Base-by-base conservation (phyloP, 2,888 invertebrate genomes). In the Caenorhabditis zanzibari region DNA sequence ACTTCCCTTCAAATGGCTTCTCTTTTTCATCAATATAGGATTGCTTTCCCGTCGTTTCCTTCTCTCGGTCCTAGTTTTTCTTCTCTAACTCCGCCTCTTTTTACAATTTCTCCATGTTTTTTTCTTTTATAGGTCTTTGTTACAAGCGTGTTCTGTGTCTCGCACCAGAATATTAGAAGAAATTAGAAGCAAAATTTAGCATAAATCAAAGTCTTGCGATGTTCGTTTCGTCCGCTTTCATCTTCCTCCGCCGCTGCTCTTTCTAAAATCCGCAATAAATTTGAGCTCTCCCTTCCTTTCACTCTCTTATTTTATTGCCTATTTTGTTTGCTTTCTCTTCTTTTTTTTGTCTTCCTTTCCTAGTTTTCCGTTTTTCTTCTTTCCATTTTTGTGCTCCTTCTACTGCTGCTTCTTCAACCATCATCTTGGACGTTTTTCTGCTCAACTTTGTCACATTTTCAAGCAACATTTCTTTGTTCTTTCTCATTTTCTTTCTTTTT, bases 261-360 rank as follows among this genome's bases (percentile, higher is more conserved):
- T 54, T 22, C 68, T 69, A 71, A 77, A 77, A 63, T 63, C 63
- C 54, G 52, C 77, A 69, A 77, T 77, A 77, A 77, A 77, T 69
- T 68, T 69, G 77, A 77, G 77, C 77, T 71, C 77, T 77, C 54
- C 22, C 19, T 24, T 64, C 28, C 32, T 44, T 66, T 75, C 69
- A 52, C 61, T 71, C 69, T 71, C 71, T 63, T 71, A 71, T 79
- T 71, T 79, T 79, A 79, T 79, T 71, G 79, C 79, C 79, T 79
- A 79, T 79, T 79, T 71, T 79, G 79, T 79, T 79, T 79, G 79
- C 76, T 72, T 71, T 82, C 71, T 49, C 49, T 71, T 47, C 35
- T 71, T 35, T 49, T 41, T 56, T 63, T 66, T n/a, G n/a, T 64
- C 32, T 68, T 69, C 68, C 59, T 77, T 68, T 54, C 69, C 35